Percentiles rank a stretch among this genome's conserved stretches.
Conservation (phyloP, 2,888 invertebrate genomes). For the Cataglyphis cursor region DNA sequence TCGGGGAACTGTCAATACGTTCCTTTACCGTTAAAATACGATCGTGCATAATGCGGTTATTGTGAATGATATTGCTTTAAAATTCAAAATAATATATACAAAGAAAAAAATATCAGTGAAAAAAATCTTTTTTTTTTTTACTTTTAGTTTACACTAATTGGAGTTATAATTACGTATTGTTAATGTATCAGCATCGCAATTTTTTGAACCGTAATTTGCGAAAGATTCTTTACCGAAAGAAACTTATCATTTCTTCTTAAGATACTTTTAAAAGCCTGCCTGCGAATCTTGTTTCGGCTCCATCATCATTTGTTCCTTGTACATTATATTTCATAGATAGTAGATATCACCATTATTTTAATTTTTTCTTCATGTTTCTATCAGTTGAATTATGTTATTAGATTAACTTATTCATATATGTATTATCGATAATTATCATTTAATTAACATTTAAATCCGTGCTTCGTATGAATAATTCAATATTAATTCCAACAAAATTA, state of each 20-base stretch:
- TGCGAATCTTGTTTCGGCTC: constrained; percentile 14
- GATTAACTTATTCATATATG: background rate
- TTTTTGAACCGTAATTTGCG: background rate
- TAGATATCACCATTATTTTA: background rate
- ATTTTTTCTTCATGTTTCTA: background rate
- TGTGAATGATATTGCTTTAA: background rate
- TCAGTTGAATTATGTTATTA: background rate
- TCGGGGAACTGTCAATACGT: background rate
- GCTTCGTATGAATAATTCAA: background rate
- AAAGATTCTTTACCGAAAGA: background rate
- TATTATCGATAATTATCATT: background rate
- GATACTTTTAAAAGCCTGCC: constrained; percentile 5
- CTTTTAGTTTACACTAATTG: background rate
- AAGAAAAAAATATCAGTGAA: background rate
- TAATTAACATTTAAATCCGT: background rate
- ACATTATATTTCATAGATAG: background rate
- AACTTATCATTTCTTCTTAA: background rate
- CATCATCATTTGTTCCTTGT: background rate
- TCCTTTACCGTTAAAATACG: background rate
- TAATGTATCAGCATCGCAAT: background rate
- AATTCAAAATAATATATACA: background rate
- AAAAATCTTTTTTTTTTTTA: background rate
- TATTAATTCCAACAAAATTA: background rate
- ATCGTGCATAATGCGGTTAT: background rate
- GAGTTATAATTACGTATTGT: background rate